Evolutionary conservation across 1,140 invertebrate genomes (phyloP).

Genomic region (Drosophila trapezifrons): DNA sequence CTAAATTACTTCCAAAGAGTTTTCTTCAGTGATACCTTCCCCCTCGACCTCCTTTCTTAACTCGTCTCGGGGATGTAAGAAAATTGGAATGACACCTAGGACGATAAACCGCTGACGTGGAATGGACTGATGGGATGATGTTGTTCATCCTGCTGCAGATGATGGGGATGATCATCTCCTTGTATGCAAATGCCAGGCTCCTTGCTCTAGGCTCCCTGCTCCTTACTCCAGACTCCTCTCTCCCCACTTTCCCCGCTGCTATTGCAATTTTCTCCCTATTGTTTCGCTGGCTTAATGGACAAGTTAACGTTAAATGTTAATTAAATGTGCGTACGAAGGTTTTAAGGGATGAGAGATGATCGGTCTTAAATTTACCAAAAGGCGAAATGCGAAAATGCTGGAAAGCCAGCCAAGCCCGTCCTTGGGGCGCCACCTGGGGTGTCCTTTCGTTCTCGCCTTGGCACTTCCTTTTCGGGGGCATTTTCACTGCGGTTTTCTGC

Average conservation of each 20-base stretch:
- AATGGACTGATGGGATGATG: constrained; percentile 16
- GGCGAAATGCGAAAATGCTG: constrained; percentile 32
- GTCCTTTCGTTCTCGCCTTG: constrained; percentile 36
- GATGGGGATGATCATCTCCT: constrained; percentile 7
- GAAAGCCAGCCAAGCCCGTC: not conserved
- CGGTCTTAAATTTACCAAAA: constrained; percentile 18
- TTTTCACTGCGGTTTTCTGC: constrained; percentile 64
- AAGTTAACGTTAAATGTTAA: constrained; percentile 47
- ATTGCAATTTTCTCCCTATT: constrained; percentile 12
- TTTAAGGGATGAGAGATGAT: not conserved
- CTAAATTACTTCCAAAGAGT: too few species aligned
- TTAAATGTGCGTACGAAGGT: constrained; percentile 29
- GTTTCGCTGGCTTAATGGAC: constrained; percentile 39
- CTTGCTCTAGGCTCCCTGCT: too few species aligned
- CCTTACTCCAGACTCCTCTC: too few species aligned
- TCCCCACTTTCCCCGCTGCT: not conserved
- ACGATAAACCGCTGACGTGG: constrained; percentile 35
- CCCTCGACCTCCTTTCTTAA: not conserved
- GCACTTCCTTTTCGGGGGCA: constrained; percentile 59
- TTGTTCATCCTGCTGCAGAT: constrained; percentile 6
- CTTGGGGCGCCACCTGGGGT: constrained; percentile 20
- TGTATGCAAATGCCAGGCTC: constrained; percentile 34
- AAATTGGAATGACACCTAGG: constrained; percentile 36
- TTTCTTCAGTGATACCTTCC: not conserved
- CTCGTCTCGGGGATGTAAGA: constrained; percentile 4